Conservation (phyloP, 2,797 vertebrate genomes). For the Halcyon leucocephala region DNA sequence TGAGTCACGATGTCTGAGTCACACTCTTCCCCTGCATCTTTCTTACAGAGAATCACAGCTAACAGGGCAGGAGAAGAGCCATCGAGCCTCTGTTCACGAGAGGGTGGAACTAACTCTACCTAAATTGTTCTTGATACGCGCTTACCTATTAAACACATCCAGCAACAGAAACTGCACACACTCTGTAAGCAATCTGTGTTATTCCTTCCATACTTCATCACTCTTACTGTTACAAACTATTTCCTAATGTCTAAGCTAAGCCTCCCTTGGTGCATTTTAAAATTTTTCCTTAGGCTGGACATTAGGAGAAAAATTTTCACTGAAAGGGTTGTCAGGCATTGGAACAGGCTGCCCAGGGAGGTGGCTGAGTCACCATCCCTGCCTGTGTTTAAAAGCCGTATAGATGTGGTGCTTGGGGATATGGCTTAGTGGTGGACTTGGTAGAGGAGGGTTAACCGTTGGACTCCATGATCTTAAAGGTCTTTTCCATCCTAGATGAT, state of each 20-base stretch:
- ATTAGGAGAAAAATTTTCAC: too few relatives aligned
- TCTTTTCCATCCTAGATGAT: too few relatives aligned
- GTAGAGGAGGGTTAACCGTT: too few relatives aligned
- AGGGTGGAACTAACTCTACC: neutral
- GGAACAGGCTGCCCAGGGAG: too few relatives aligned
- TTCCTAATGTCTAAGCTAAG: neutral
- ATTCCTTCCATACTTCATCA: neutral
- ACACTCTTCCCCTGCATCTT: neutral
- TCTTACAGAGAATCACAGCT: neutral
- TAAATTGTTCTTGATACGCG: neutral
- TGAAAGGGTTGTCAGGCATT: too few relatives aligned
- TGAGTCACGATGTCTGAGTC: slow-evolving; percentile 54
- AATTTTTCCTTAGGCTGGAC: too few relatives aligned
- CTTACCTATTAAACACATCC: neutral
- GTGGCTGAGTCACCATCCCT: too few relatives aligned
- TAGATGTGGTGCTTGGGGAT: too few relatives aligned
- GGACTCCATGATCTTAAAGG: too few relatives aligned
- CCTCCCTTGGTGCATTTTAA: neutral
- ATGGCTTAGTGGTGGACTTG: too few relatives aligned
- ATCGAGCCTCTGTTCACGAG: neutral
- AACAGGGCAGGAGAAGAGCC: neutral
- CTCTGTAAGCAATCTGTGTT: neutral
- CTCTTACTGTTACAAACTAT: neutral
- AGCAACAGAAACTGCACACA: neutral
- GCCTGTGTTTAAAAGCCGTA: too few relatives aligned